Conservation (phyloP, 2,888 invertebrate genomes). For the Syritta pipiens region DNA sequence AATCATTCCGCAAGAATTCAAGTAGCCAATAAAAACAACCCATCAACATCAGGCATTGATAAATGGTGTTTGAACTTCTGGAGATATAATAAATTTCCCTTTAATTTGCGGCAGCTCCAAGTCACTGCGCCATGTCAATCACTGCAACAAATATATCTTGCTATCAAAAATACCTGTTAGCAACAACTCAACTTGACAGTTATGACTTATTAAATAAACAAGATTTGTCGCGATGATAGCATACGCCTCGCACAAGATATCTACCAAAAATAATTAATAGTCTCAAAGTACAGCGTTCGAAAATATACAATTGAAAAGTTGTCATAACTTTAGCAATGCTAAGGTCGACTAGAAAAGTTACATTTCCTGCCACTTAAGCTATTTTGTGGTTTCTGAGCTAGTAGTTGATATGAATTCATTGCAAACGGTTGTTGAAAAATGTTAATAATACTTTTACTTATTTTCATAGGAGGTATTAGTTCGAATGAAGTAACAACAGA, state of each 20-base stretch:
- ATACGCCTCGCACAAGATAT: slow-evolving; percentile 4
- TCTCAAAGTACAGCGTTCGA: neutral
- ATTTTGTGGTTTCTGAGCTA: too few relatives aligned
- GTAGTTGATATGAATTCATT: neutral
- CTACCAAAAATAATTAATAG: slow-evolving; percentile 38
- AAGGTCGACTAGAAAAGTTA: too few relatives aligned
- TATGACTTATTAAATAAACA: slow-evolving; percentile 43
- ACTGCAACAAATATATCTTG: slow-evolving; percentile 2
- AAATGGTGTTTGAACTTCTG: neutral
- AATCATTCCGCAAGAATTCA: too few relatives aligned
- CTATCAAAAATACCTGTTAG: neutral
- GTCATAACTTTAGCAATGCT: too few relatives aligned
- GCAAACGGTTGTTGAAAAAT: slow-evolving; percentile 8
- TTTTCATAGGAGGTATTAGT: neutral
- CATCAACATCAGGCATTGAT: neutral
- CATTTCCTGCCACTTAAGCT: too few relatives aligned
- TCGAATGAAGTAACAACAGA: neutral
- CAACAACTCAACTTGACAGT: slow-evolving; percentile 14
- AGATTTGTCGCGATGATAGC: slow-evolving; percentile 1
- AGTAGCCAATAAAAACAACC: too few relatives aligned
- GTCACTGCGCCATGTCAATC: neutral
- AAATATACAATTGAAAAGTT: too few relatives aligned
- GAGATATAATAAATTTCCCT: too few relatives aligned
- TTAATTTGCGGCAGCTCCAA: too few relatives aligned
- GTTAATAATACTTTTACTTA: slow-evolving; percentile 8